phyloP scores from a whole-genome alignment of 2,888 invertebrate species.

The Corbicula japonica region DNA sequence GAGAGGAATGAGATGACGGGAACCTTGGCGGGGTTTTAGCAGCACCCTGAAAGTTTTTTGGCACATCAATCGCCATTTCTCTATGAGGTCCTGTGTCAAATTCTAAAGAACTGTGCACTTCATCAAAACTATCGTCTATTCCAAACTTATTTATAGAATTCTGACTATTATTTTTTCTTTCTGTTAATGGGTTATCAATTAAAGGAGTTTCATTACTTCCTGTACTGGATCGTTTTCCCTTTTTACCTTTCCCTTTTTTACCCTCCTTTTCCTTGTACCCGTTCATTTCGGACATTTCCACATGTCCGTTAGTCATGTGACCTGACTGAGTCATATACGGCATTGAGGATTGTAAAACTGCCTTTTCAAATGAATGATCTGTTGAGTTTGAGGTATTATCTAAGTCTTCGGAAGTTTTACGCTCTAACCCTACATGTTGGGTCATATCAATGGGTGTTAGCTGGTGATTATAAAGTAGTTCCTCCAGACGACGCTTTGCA shows the following conservation, averaged over 20 bases:
- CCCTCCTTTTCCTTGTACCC: slow-evolving; percentile 69
- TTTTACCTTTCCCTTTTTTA: slow-evolving; percentile 69
- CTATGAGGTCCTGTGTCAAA: slow-evolving; percentile 91
- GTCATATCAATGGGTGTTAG: slow-evolving; percentile 98
- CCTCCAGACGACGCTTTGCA: slow-evolving; percentile 95
- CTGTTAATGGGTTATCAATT: slow-evolving; percentile 75
- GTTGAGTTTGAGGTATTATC: slow-evolving; percentile 42
- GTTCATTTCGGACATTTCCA: slow-evolving; percentile 73
- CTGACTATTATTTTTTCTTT: slow-evolving; percentile 69
- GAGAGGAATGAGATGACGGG: slow-evolving; percentile 77
- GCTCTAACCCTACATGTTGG: slow-evolving; percentile 88
- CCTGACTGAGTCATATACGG: slow-evolving; percentile 62
- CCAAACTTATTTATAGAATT: slow-evolving; percentile 73
- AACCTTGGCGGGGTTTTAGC: slow-evolving; percentile 97
- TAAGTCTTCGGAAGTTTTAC: slow-evolving; percentile 39
- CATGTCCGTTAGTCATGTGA: slow-evolving; percentile 67
- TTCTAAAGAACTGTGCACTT: slow-evolving; percentile 69
- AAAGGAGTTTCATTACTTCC: slow-evolving; percentile 73
- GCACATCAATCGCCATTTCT: slow-evolving; percentile 99
- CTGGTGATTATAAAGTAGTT: slow-evolving; percentile 95
- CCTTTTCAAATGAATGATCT: slow-evolving; percentile 59
- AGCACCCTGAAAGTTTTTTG: slow-evolving; percentile 96
- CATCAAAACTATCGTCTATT: slow-evolving; percentile 69
- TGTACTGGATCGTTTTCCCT: slow-evolving; percentile 65
- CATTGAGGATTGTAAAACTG: slow-evolving; percentile 64